Evolutionary conservation across 2,113 vertebrate genomes (phyloP), one percentile per base, ranked within the genome.

Genomic region (Pterocles gutturalis): DNA sequence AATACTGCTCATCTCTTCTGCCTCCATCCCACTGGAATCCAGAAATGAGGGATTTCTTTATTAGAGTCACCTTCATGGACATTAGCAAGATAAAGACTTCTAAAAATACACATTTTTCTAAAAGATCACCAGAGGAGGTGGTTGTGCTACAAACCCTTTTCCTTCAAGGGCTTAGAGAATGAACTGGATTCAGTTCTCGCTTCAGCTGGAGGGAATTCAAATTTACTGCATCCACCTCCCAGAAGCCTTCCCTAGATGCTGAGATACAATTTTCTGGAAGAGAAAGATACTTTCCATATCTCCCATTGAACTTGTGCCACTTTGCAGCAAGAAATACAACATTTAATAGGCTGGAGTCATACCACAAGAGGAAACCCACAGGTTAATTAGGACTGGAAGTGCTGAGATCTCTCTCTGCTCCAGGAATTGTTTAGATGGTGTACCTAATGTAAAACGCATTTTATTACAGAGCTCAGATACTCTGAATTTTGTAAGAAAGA

Each of bases 361-460:
- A 62, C 13, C 82, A 83, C 66, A 77, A 65, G 79, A 94, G 85
- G 62, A 93, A 97, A 82, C 28, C 6, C 41, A 61, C 43, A 55
- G 51, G 69, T 95, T 96, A 94, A 97, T 93, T 95, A 93, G 79
- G 71, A 77, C 85, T 88, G 58, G 16, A 97, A 95, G 62, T 31
- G 62, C 36, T 77, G 86, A 93, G 62, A 85, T 77, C 29, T 67
- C 51, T 93, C 62, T 88, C 33, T 2, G 22, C 53, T 95, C 49
- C 94, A 95, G 65, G 65, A 91, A 48, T 58, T 92, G 79, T 88
- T 97, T 91, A 88, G 79, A 67, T 90, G 24, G 48, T 80, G 79
- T 54, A 93, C 83, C 66, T 83, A 79, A 89, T 87, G 25, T 78
- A 96, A 96, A 96, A 93, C 4, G 3, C 36, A 90, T 96, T 90